phyloP scores from a whole-genome alignment of 2,888 invertebrate genomes.

The Pachydiplax longipennis region DNA sequence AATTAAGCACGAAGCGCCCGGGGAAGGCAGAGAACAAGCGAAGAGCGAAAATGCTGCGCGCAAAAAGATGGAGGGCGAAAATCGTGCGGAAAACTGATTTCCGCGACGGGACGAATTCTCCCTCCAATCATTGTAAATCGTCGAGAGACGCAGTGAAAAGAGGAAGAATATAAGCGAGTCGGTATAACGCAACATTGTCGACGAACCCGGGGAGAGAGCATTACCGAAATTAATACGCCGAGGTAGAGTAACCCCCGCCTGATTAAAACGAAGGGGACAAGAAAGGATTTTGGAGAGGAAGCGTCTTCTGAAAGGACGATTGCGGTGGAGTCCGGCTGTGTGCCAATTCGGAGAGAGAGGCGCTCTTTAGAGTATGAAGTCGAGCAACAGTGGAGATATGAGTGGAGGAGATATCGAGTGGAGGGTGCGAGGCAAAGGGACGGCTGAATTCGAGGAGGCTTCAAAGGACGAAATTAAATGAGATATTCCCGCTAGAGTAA shows the following conservation, averaged over 20 bases:
- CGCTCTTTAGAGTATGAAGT: not conserved
- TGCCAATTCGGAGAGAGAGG: not conserved
- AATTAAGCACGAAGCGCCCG: not conserved
- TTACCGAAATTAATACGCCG: constrained; percentile 8
- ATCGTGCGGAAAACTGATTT: not conserved
- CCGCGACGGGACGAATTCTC: not conserved
- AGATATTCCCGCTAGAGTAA: not conserved
- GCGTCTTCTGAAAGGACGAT: not conserved
- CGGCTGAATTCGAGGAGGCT: not conserved
- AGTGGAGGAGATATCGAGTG: not conserved
- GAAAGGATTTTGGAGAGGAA: not conserved
- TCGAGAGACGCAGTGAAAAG: not conserved
- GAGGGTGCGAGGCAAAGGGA: not conserved
- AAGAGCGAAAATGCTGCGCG: not conserved
- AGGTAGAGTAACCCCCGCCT: not conserved
- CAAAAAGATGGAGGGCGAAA: not conserved
- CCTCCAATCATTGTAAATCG: not conserved
- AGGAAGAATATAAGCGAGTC: not conserved
- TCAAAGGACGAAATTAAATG: not conserved
- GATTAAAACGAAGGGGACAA: not conserved
- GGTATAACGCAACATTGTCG: not conserved
- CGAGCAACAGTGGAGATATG: not conserved
- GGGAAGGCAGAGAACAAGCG: not conserved
- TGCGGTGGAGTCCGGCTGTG: constrained; percentile 6
- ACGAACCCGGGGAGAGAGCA: not conserved